phyloP scores from a whole-genome alignment of 1,140 invertebrate species.

The Colletes latitarsis region DNA sequence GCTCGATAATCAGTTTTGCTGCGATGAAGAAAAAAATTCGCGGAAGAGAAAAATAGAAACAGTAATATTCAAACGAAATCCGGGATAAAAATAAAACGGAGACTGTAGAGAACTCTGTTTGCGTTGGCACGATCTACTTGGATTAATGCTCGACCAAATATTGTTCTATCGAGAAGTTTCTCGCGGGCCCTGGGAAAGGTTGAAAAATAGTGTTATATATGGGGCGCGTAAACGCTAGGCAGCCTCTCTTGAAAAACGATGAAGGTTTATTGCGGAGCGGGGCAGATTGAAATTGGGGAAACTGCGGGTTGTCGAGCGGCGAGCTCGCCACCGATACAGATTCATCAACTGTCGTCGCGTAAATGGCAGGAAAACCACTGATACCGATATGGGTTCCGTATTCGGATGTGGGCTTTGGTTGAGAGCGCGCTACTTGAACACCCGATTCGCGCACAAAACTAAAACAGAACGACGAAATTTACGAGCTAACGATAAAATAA shows the following conservation, averaged over 20 bases:
- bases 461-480: neutral
- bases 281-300: slow-evolving; percentile 59
- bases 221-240: slow-evolving; percentile 7
- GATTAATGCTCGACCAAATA: no score
- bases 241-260: slow-evolving; percentile 61
- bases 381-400: slow-evolving; percentile 54
- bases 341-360: slow-evolving; percentile 60
- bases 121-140: no score
- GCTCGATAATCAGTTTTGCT: no score
- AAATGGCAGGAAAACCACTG: slow-evolving; percentile 63
- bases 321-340: slow-evolving; percentile 44
- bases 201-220: neutral
- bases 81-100: no score
- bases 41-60: no score
- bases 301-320: slow-evolving; percentile 54
- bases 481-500: slow-evolving; percentile 22
- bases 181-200: neutral
- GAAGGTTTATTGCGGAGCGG: slow-evolving; percentile 38
- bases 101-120: no score
- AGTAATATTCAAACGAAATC: no score
- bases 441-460: neutral
- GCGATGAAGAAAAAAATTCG: no score
- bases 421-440: no score
- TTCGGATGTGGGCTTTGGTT: slow-evolving; percentile 33
- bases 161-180: no score